phyloP scores from a whole-genome alignment of 2,113 vertebrate species.

The Aramus guarauna region DNA sequence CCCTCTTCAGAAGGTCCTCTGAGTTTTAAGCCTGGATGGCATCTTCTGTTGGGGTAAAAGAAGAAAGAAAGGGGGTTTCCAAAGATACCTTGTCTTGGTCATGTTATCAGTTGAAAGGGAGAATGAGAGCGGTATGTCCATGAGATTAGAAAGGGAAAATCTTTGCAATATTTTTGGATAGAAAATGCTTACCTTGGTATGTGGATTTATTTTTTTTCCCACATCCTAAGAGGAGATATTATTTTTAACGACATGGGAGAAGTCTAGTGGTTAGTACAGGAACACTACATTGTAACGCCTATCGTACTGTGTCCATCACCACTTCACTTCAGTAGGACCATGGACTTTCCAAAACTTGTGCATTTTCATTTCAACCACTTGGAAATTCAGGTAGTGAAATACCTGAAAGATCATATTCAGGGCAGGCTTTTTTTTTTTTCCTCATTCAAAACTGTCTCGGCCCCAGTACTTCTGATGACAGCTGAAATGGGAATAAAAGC shows the following conservation, averaged over 20 bases:
- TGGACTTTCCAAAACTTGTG: background rate
- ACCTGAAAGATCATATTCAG: background rate
- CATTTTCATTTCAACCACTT: background rate
- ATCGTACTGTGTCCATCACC: background rate
- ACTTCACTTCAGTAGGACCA: background rate
- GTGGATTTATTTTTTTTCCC: background rate
- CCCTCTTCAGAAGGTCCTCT: background rate
- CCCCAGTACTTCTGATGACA: background rate
- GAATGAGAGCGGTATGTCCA: too few species aligned
- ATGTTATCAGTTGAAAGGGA: background rate
- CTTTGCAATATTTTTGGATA: background rate
- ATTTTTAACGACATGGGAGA: background rate
- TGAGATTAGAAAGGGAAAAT: background rate
- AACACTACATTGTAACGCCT: fast-evolving
- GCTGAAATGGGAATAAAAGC: background rate
- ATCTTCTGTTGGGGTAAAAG: background rate
- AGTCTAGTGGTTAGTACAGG: background rate
- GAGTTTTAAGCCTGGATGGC: background rate
- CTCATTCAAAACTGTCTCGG: background rate
- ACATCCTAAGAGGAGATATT: background rate
- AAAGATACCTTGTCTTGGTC: background rate
- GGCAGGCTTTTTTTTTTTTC: background rate
- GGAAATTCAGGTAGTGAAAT: background rate
- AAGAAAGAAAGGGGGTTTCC: background rate
- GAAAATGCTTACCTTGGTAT: background rate